Percentiles rank a stretch among this genome's conserved stretches.
Evolutionary conservation across 2,797 vertebrate species (phyloP).

Genomic region (Mastacembelus armatus): DNA sequence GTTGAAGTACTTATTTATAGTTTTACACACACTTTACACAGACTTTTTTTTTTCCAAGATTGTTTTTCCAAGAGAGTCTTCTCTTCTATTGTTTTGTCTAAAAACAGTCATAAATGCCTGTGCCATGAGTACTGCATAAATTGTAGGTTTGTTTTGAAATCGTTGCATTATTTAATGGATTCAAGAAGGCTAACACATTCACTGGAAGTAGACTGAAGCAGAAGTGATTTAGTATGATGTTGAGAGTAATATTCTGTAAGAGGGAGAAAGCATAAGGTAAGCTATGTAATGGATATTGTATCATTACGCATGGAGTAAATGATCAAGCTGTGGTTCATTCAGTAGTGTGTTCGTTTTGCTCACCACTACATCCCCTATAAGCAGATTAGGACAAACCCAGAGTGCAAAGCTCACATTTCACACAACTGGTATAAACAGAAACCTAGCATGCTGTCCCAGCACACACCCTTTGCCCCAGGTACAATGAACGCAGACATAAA

Average conservation of each 20-base stretch:
- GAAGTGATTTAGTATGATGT: neutral
- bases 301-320: neutral
- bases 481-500: slow-evolving; percentile 30
- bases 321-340: slow-evolving; percentile 3
- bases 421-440: slow-evolving; percentile 58
- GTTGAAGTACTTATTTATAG: too few relatives aligned
- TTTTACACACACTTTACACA: neutral
- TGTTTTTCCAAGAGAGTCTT: neutral
- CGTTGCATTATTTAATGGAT: slow-evolving; percentile 7
- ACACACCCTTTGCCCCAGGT: slow-evolving; percentile 19
- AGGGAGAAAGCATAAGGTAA: neutral
- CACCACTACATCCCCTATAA: slow-evolving; percentile 2
- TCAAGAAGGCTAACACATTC: neutral
- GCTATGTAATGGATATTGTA: neutral
- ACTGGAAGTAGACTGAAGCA: neutral
- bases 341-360: neutral
- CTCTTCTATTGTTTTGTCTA: neutral
- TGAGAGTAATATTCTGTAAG: neutral
- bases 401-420: slow-evolving; percentile 57
- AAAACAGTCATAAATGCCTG: neutral
- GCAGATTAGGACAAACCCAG: slow-evolving; percentile 28
- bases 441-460: slow-evolving; percentile 30
- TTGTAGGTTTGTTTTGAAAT: slow-evolving; percentile 18
- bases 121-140: neutral
- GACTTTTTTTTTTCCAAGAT: too few relatives aligned